Evolutionary conservation across 2,113 vertebrate genomes (phyloP), one percentile per base, ranked within the genome.

Genomic region (Hucho hucho): DNA sequence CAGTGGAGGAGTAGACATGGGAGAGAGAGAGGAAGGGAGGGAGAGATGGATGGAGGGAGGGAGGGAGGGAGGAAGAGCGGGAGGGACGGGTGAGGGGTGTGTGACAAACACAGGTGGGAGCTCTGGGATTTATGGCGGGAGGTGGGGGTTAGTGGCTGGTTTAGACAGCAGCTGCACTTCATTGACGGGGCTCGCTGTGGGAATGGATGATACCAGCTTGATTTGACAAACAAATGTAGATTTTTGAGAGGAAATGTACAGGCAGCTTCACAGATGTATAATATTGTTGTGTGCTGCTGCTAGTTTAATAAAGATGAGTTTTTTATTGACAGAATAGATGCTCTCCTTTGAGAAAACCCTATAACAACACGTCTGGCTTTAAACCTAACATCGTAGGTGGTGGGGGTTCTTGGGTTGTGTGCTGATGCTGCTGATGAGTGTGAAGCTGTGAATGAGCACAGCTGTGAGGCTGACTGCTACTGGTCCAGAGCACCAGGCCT

Each of bases 371-470:
- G 7, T 9, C 7, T 9, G 37, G 37, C 37, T 37, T 9, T 46
- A 46, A 53, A 70, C 16, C 22, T 49, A 53, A 26, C 68, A 49
- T 53, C 53, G 14, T 3, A 53, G 22, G 6, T 43, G 37, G 9
- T 9, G 37, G 37, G 22, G n/a, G 5, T 47, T 70, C 49, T 18
- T 28, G 4, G 22, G n/a, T 32, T 6, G 79, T 56, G 66, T 47
- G 67, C 46, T 73, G 73, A 53, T 83, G n/a, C 49, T n/a, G 22
- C 28, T 79, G 75, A 74, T 69, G 72, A 59, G 46, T 78, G 73
- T 75, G 49, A 76, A 46, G 24, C 69, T 70, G 69, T 75, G 81
- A 76, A 74, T 81, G 79, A 70, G 61, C 78, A 84, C 88, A 90
- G 86, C 90, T 88, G 85, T 80, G 79, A 72, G 46, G 25, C 64